Base-by-base conservation (phyloP, 1,140 invertebrate species). In the Meloidogyne floridensis region DNA sequence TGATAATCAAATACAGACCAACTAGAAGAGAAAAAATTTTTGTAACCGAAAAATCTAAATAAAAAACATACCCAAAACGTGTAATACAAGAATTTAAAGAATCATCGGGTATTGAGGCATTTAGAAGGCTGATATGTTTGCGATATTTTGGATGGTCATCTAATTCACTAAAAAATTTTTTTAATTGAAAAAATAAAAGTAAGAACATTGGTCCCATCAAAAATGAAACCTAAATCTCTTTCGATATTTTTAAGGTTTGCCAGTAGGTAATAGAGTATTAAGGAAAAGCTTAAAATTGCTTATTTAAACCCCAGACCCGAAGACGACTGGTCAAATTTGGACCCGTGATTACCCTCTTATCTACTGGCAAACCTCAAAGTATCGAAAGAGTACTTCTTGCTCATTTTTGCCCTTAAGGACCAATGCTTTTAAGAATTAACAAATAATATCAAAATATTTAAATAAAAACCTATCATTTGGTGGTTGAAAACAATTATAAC, bases 1-100 rank as follows among this genome's bases (percentile, higher is more conserved):
- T 84, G 80, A 74, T 82, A 87, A 70, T 86, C 86, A 20, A 87
- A 56, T 43, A 86, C 59, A 18, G 85, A 86, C 85, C 85, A 86
- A 1, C 84, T 86, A 5, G 77, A 83, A 72, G 6, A 7, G n/a
- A 83, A n/a, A n/a, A n/a, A n/a, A 9, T 20, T 47, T 2, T 32
- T 2, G 32, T 2, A 32, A 32, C 32, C 1, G 32, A n/a, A 11
- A 8, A 84, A 6, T 71, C 15, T 32, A 70, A 47, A 72, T 42
- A 53, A 43, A 18, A 42, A n/a, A 82, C 5, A 8, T 20, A 84
- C 84, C 85, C 85, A 75, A 84, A 87, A 71, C 77, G 75, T 20
- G 85, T 87, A 18, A 56, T 47, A 47, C 74, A 70, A 10, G 83
- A 80, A 53, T 84, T 51, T 18, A 73, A 20, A 43, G 80, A 53